Percentiles rank a stretch among this genome's conserved stretches.
Evolutionary conservation across 1,140 invertebrate genomes (phyloP).

Genomic region (Triops cancriformis): DNA sequence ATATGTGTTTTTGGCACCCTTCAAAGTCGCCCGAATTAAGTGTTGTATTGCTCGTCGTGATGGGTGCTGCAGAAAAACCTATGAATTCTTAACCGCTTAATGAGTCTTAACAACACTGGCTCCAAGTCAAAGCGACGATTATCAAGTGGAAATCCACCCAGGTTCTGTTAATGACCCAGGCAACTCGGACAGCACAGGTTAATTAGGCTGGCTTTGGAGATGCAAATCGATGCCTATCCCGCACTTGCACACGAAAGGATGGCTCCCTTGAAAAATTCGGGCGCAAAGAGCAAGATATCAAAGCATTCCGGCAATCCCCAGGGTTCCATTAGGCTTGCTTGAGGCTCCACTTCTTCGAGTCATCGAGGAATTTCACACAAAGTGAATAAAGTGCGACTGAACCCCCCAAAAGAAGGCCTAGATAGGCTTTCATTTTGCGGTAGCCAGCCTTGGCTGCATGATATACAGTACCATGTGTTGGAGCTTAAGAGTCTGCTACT

Average conservation of each 20-base stretch:
- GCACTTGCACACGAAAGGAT: too few species aligned
- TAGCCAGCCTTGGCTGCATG: background rate
- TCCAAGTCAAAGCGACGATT: too few species aligned
- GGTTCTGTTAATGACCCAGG: too few species aligned
- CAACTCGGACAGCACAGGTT: too few species aligned
- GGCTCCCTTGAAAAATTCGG: background rate
- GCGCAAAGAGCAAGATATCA: background rate
- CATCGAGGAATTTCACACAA: slow-evolving; percentile 10
- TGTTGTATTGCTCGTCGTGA: too few species aligned
- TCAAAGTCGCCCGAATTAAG: too few species aligned
- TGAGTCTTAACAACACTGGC: too few species aligned
- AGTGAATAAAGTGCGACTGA: slow-evolving; percentile 6
- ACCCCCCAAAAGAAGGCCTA: background rate
- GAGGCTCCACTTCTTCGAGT: background rate
- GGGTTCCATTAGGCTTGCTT: slow-evolving; percentile 7
- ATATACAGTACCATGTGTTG: background rate
- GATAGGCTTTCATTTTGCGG: background rate
- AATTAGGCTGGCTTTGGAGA: background rate
- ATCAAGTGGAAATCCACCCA: too few species aligned
- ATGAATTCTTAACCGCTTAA: too few species aligned
- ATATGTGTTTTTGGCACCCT: too few species aligned
- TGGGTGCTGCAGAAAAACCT: too few species aligned
- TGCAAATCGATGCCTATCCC: too few species aligned
- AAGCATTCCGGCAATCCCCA: slow-evolving; percentile 1
- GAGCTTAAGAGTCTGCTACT: background rate